Evolutionary conservation across 1,140 invertebrate genomes (phyloP).

Genomic region (Drosophila biarmipes): DNA sequence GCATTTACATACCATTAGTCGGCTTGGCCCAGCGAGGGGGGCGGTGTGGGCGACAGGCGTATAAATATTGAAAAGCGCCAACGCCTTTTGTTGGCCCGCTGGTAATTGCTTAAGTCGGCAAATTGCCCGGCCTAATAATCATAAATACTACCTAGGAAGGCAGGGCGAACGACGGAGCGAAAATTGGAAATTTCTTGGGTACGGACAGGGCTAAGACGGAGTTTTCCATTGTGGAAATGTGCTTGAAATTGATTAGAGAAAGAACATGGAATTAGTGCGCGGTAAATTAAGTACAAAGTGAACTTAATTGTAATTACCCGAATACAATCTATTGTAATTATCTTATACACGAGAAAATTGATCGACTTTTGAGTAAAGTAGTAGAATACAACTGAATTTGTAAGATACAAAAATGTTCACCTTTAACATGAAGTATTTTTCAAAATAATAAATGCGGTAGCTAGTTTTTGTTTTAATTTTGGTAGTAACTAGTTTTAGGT

Average conservation of each 20-base stretch:
- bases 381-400: too few species aligned
- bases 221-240: background rate
- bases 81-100: slow-evolving; percentile 51
- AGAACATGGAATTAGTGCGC: background rate
- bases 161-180: background rate
- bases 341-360: background rate
- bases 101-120: slow-evolving; percentile 67
- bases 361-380: too few species aligned
- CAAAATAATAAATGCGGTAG: too few species aligned
- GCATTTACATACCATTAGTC: slow-evolving; percentile 63
- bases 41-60: slow-evolving; percentile 27
- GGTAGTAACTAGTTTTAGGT: too few species aligned
- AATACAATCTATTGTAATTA: background rate
- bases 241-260: slow-evolving; percentile 2
- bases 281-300: background rate
- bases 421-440: too few species aligned
- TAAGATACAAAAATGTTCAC: too few species aligned
- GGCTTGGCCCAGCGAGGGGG: background rate
- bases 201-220: background rate
- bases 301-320: background rate
- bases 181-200: slow-evolving; percentile 8
- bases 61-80: slow-evolving; percentile 66
- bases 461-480: too few species aligned
- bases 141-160: slow-evolving; percentile 41
- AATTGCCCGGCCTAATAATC: slow-evolving; percentile 62